phyloP scores from a whole-genome alignment of 2,113 vertebrate genomes.

The Zosterops lateralis region DNA sequence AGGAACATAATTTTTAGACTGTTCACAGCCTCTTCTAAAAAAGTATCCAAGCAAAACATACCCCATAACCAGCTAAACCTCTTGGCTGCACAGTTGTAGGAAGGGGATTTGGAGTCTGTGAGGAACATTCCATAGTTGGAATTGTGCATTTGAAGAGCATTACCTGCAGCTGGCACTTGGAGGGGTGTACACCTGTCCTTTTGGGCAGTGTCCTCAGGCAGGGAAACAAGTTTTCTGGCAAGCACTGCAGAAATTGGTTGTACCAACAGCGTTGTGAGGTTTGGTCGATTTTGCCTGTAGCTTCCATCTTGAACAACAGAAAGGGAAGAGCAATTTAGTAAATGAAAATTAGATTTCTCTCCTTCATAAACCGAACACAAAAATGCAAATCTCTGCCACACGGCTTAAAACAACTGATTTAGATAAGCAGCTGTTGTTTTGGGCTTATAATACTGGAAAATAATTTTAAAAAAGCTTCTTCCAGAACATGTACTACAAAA shows the following conservation, averaged over 20 bases:
- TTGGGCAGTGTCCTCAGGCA: conserved; percentile 9
- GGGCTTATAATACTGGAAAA: background rate
- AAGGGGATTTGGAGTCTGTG: background rate
- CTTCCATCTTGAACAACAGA: conserved; percentile 69
- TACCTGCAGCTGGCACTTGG: conserved; percentile 78
- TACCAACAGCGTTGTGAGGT: conserved; percentile 83
- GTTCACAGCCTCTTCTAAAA: background rate
- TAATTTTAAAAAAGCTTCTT: background rate
- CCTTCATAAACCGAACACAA: background rate
- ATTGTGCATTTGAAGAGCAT: background rate
- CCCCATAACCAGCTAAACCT: background rate
- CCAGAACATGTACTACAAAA: background rate
- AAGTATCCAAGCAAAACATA: background rate
- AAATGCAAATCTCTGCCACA: background rate
- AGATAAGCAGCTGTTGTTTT: background rate
- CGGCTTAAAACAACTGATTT: background rate
- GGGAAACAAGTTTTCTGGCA: conserved; percentile 77
- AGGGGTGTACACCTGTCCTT: conserved; percentile 75
- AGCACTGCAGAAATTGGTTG: conserved; percentile 87
- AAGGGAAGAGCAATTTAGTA: background rate
- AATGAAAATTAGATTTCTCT: background rate
- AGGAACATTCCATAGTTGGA: background rate
- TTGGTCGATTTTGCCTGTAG: conserved; percentile 69
- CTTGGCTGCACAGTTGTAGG: accelerated
- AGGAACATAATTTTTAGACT: background rate